A percentile compares a stretch with the other conserved stretches of the same genome.
Conservation (phyloP, 2,888 invertebrate species). For the Lasiommata megera region DNA sequence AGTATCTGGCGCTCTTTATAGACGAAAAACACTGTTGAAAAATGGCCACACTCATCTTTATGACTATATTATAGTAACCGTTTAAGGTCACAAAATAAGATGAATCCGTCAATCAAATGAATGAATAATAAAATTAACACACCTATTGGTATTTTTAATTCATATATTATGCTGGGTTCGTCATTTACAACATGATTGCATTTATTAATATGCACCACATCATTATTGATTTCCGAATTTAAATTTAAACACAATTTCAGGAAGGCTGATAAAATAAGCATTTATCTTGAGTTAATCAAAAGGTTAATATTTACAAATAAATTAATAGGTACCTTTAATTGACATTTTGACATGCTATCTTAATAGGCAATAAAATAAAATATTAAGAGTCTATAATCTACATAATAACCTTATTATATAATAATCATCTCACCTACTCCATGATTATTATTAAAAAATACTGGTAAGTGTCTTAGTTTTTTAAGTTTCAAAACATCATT, state of each 20-base stretch:
- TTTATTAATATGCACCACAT: not conserved
- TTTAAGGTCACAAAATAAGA: slow-evolving; percentile 30
- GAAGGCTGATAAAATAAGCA: not conserved
- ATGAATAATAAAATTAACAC: not conserved
- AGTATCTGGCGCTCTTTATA: not conserved
- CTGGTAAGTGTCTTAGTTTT: too few species aligned
- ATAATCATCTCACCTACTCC: too few species aligned
- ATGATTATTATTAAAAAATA: too few species aligned
- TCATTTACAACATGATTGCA: not conserved
- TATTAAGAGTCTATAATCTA: not conserved
- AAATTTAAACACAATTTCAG: not conserved
- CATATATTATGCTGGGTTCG: not conserved
- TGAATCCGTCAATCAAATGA: not conserved
- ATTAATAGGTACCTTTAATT: not conserved
- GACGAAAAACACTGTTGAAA: too few species aligned
- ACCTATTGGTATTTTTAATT: not conserved
- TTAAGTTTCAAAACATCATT: too few species aligned
- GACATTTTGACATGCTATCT: not conserved
- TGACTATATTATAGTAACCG: slow-evolving; percentile 38
- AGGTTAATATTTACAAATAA: not conserved
- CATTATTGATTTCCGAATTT: not conserved
- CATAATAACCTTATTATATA: too few species aligned
- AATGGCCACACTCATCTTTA: not conserved
- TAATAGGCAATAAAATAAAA: not conserved
- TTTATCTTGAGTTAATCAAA: not conserved